Evolutionary conservation across 2,113 vertebrate species (phyloP).

Genomic region (Elanoides forficatus): DNA sequence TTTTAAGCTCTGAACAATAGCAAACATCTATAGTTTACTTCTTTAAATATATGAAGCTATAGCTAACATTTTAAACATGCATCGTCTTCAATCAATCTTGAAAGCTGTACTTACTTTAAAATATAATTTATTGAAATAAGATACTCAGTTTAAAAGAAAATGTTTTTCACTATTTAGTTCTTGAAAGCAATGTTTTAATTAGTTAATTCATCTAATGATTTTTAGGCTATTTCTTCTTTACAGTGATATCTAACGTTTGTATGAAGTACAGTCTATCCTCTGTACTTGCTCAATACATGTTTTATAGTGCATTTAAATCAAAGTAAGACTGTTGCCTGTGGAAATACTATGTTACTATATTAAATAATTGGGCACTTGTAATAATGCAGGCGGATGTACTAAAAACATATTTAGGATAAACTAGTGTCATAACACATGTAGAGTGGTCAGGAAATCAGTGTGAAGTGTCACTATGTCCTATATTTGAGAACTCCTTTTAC

Average conservation of each 20-base stretch:
- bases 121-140: not conserved
- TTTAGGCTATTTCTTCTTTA: not conserved
- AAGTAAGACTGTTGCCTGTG: not conserved
- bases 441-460: not conserved
- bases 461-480: not conserved
- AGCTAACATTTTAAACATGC: not conserved
- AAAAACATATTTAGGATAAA: not conserved
- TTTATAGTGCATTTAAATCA: not conserved
- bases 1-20: not conserved
- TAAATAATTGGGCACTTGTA: not conserved
- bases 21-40: not conserved
- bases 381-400: not conserved
- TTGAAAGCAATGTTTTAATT: not conserved
- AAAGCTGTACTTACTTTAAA: not conserved
- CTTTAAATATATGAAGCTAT: not conserved
- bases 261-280: not conserved
- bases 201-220: not conserved
- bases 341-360: not conserved
- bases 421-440: not conserved
- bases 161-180: not conserved
- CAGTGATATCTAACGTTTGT: not conserved
- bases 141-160: not conserved
- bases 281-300: not conserved
- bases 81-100: not conserved
- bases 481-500: not conserved